These are phyloP conservation scores for Allolobophora icterica DNA, from an alignment of 2,888 invertebrate genomes.

Conservation along the genomic window DNA sequence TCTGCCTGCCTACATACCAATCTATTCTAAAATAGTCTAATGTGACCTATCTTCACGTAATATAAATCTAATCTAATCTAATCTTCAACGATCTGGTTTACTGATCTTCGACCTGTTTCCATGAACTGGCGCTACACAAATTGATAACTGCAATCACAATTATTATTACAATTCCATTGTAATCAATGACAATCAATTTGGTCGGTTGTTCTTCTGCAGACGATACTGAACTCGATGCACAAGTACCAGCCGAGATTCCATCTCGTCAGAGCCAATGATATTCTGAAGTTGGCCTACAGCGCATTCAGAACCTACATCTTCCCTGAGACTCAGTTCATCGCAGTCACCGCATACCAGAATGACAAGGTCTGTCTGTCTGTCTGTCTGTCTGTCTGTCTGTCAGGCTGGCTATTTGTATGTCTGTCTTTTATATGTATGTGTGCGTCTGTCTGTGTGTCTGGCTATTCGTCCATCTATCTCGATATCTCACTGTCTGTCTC, in stretches of 20 bases:
- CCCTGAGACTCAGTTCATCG: conserved; percentile 83
- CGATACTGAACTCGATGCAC: conserved; percentile 82
- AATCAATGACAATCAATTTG: neutral
- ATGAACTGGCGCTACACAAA: too few relatives aligned
- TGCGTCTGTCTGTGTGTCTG: too few relatives aligned
- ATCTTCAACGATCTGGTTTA: too few relatives aligned
- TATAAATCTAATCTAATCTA: too few relatives aligned
- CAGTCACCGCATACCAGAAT: conserved; percentile 99
- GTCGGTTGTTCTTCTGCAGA: conserved; percentile 51
- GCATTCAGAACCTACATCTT: conserved; percentile 76
- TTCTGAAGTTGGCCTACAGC: conserved; percentile 86
- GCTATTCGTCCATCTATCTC: too few relatives aligned
- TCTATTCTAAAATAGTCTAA: too few relatives aligned
- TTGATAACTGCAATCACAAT: too few relatives aligned
- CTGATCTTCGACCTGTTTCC: too few relatives aligned
- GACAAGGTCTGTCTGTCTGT: conserved; percentile 81
- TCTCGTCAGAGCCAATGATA: conserved; percentile 82
- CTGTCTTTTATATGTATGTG: neutral
- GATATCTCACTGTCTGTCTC: too few relatives aligned
- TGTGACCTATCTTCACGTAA: too few relatives aligned
- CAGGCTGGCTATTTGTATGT: neutral
- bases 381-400: neutral
- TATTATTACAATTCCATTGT: too few relatives aligned
- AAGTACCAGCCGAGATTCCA: conserved; percentile 71
- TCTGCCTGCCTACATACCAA: too few relatives aligned